Percentiles rank a stretch among this genome's conserved stretches.
Evolutionary conservation across 2,113 vertebrate genomes (phyloP).

Genomic region (Entosphenus tridentatus): DNA sequence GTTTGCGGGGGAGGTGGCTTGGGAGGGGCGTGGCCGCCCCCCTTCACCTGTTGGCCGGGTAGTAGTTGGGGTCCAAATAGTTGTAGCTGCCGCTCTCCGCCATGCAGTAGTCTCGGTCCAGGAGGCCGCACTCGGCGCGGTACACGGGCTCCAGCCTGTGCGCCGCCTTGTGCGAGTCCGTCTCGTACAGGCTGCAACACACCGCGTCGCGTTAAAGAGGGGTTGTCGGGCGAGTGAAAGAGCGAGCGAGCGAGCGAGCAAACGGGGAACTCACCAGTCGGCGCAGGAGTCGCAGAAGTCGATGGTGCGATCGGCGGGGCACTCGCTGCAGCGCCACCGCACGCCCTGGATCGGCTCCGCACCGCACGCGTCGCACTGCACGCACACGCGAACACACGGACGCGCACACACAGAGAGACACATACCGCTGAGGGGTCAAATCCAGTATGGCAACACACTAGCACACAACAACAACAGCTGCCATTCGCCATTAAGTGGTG

Average conservation of each 20-base stretch:
- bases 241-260: too few species aligned
- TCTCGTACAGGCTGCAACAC: slow-evolving; percentile 50
- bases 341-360: slow-evolving; percentile 74
- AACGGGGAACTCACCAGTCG: slow-evolving; percentile 46
- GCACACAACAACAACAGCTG: too few species aligned
- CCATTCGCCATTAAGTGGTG: too few species aligned
- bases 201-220: too few species aligned
- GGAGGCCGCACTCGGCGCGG: slow-evolving; percentile 50
- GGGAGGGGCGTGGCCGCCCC: slow-evolving; percentile 22
- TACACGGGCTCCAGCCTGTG: slow-evolving; percentile 79
- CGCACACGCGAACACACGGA: too few species aligned
- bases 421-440: too few species aligned
- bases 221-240: too few species aligned
- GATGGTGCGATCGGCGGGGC: slow-evolving; percentile 55
- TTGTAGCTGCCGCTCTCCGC: slow-evolving; percentile 76
- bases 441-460: too few species aligned
- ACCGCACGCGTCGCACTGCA: slow-evolving; percentile 72
- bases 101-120: slow-evolving; percentile 99
- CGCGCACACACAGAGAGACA: too few species aligned
- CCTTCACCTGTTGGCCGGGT: slow-evolving; percentile 99
- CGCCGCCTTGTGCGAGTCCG: slow-evolving; percentile 69
- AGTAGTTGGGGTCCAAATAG: slow-evolving; percentile 99
- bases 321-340: slow-evolving; percentile 91
- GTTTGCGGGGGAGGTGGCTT: too few species aligned
- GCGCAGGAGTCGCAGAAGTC: slow-evolving; percentile 92